Conservation (phyloP, 1,140 invertebrate species). For the Brachionus koreanus region DNA sequence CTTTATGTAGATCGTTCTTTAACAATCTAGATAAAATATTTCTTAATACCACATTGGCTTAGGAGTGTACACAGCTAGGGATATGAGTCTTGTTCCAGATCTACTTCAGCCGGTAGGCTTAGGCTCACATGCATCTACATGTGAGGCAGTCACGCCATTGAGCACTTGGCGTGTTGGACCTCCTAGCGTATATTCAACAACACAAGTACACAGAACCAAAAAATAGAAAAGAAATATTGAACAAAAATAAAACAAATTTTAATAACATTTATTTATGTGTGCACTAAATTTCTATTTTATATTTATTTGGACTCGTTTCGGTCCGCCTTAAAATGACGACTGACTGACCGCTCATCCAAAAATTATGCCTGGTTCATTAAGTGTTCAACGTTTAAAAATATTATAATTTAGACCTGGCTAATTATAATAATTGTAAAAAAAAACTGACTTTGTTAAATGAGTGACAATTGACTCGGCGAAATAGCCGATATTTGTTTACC, state of each 20-base stretch:
- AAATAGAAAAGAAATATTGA: neutral
- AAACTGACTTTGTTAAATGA: too few species aligned
- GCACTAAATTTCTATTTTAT: neutral
- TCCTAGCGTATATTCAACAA: too few species aligned
- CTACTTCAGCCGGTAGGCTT: neutral
- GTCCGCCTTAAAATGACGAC: neutral
- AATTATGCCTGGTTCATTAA: conserved; percentile 1
- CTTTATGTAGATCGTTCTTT: too few species aligned
- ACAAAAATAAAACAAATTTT: too few species aligned
- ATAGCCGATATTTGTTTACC: too few species aligned
- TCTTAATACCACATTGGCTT: neutral
- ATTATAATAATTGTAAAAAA: neutral
- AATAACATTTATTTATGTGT: neutral
- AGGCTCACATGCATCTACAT: too few species aligned
- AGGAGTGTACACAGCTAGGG: neutral
- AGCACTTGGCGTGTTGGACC: too few species aligned
- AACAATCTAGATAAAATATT: too few species aligned
- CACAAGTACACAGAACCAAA: neutral
- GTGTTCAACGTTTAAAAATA: neutral
- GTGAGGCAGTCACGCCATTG: too few species aligned
- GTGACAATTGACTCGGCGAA: neutral
- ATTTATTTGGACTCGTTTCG: neutral
- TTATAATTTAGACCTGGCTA: neutral
- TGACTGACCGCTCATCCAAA: neutral
- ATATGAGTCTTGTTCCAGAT: neutral